Base-by-base conservation (phyloP, 2,797 vertebrate genomes). In the Scleropages formosus region DNA sequence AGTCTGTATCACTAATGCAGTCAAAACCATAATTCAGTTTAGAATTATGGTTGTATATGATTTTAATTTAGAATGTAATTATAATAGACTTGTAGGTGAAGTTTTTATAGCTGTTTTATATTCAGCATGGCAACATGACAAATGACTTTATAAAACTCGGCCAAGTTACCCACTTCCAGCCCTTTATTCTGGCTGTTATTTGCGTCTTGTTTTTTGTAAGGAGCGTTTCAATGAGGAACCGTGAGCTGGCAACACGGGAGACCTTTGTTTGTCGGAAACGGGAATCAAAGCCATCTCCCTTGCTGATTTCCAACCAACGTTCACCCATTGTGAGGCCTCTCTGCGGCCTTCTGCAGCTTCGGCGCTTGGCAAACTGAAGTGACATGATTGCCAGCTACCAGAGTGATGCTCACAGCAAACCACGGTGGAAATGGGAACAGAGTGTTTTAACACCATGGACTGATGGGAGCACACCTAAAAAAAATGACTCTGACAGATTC, bases 71-170 rank as follows among this genome's bases (percentile, higher is more conserved):
- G 27, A 22, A 67, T 47, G 64, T 47, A 44, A 46, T 47, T 47
- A 49, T 13, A 6, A 18, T 51, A 22, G 47, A 68, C 66, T 47
- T 22, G 11, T 9, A 47, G n/a, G 15, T 15, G 11, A 47, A 68
- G 66, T 68, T 68, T 49, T 51, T 22, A 68, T 22, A 22, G 44
- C 46, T 68, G n/a, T 22, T 51, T 13, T 68, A 51, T 68, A 68
- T 68, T 39, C 46, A 13, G 20, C 4, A n/a, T 67, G 27, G n/a
- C 64, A 47, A 44, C 10, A 10, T 47, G n/a, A 6, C 13, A 8
- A 10, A 13, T 39, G 22, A 31, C 49, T 56, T 56, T 9, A 56
- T 9, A 56, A 22, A 68, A 18, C 11, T 8, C 16, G 65, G 46
- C 24, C 44, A 20, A 15, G 44, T 12, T 22, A 24, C 13, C 22